Evolutionary conservation across 92 coral and sea anemone genomes (phyloP).

Genomic region (Bergia puertoricense): DNA sequence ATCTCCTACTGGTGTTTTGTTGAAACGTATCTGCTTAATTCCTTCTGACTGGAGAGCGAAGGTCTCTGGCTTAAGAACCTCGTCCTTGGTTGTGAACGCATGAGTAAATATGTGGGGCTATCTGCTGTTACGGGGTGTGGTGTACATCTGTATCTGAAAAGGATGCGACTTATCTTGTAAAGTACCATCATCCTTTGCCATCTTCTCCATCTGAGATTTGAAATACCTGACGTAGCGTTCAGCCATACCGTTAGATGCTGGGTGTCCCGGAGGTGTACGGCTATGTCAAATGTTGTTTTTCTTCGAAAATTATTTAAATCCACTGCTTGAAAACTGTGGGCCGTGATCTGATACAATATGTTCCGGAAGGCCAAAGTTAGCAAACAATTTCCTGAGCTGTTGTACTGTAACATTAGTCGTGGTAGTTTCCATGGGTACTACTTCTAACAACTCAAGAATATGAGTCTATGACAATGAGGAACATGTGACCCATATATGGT

Average conservation of each 20-base stretch:
- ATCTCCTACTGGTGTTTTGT: slow-evolving; percentile 45
- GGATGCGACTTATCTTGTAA: background rate
- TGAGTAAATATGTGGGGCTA: slow-evolving; percentile 36
- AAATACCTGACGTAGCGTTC: slow-evolving; percentile 31
- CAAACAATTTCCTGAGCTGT: too few species aligned
- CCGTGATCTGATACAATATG: too few species aligned
- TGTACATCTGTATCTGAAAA: background rate
- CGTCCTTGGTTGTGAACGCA: slow-evolving; percentile 47
- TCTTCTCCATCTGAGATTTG: slow-evolving; percentile 31
- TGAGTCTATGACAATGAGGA: too few species aligned
- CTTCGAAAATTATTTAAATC: background rate
- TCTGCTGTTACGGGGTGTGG: background rate
- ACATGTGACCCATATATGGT: too few species aligned
- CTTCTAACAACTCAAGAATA: too few species aligned
- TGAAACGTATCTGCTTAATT: slow-evolving; percentile 40
- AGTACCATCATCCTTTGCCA: background rate
- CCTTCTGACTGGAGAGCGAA: slow-evolving; percentile 42
- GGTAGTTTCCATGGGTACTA: too few species aligned
- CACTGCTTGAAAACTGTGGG: too few species aligned
- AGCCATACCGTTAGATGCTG: slow-evolving; percentile 33
- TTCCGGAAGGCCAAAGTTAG: too few species aligned
- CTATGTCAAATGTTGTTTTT: slow-evolving; percentile 25
- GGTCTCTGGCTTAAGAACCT: slow-evolving; percentile 49
- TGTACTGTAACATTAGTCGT: too few species aligned
- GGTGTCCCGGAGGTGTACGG: background rate